Base-by-base conservation (phyloP, 35 echinoderm and acorn worm genomes). In the Holothuria glaberrima region DNA sequence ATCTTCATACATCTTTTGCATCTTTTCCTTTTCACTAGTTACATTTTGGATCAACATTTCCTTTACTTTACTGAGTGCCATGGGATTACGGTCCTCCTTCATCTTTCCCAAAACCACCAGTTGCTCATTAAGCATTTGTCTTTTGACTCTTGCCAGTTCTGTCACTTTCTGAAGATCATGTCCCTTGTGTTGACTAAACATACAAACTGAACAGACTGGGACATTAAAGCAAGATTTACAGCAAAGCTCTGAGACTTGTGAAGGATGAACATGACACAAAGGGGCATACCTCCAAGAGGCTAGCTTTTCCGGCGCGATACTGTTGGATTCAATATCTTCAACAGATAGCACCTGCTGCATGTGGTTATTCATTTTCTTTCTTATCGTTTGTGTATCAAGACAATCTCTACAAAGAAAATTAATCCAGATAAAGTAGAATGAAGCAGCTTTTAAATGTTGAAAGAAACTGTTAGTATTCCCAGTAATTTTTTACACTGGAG, bases 361-460 rank as follows among this genome's bases (percentile, higher is more conserved):
- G 19, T 84, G 80, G 10, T 84, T 54, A 10, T 33, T 33, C 20
- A 84, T 5, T 9, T 30, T 35, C 2, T 33, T 84, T 3, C 5
- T 62, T 30, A 24, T 84, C 21, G 30, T 5, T 18, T 84, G 80
- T 18, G 20, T 5, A 24, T 31, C 19, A 33, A 9, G 27, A 33
- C 80, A 84, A 17, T 84, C 27, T 19, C 27, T 54, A n/a, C 80
- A 84, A 12, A 84, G 31, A 32, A 56, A 84, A 20, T 63, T 30
- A 0, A 16, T 35, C 9, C 80, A 84, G 9, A 62, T 84, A n/a
- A 84, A 84, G 57, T 54, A 84, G 30, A 62, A 84, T 26, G 74
- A 3, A 4, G 36, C 7, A 4, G 7, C 36, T 41, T 7, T 41
- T 4, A 2, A 7, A 7, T 41, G 7, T 7, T 41, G 2, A n/a